A percentile compares a stretch with the other conserved stretches of the same genome.
Conservation (phyloP, 2,113 vertebrate species). For the Oreocharis arfaki region DNA sequence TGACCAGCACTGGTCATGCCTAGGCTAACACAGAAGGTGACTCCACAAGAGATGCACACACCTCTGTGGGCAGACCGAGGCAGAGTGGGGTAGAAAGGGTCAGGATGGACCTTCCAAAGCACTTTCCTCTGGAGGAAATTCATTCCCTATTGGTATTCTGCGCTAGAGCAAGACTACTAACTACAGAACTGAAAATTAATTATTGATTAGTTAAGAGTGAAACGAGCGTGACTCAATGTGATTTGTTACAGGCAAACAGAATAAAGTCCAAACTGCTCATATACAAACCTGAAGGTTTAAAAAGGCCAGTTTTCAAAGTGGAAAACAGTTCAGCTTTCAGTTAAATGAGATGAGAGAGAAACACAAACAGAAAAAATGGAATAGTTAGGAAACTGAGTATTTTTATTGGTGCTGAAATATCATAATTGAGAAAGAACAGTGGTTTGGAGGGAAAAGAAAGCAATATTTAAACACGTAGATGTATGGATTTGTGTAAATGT, state of each 20-base stretch:
- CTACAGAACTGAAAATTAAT: conserved; percentile 14
- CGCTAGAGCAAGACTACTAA: not conserved
- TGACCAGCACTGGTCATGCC: not conserved
- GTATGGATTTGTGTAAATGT: not conserved
- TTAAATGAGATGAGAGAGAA: not conserved
- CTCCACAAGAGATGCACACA: not conserved
- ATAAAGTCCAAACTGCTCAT: conserved; percentile 54
- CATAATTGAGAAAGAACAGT: not conserved
- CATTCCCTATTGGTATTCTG: not conserved
- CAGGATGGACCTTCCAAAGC: not conserved
- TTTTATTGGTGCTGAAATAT: not conserved
- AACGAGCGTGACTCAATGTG: not conserved
- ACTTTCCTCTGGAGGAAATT: not conserved
- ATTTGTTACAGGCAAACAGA: conserved; percentile 51
- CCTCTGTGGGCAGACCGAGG: accelerated
- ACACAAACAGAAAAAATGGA: not conserved
- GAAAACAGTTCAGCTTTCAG: conserved; percentile 6
- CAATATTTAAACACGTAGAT: not conserved
- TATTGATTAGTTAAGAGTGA: conserved; percentile 38
- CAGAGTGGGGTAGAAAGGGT: not conserved
- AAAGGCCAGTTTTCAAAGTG: not conserved
- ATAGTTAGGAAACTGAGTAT: not conserved
- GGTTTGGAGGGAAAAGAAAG: not conserved
- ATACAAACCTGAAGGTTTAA: conserved; percentile 18
- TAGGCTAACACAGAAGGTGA: not conserved